phyloP scores from a whole-genome alignment of 2,888 invertebrate species.

The Eilema griseolum region DNA sequence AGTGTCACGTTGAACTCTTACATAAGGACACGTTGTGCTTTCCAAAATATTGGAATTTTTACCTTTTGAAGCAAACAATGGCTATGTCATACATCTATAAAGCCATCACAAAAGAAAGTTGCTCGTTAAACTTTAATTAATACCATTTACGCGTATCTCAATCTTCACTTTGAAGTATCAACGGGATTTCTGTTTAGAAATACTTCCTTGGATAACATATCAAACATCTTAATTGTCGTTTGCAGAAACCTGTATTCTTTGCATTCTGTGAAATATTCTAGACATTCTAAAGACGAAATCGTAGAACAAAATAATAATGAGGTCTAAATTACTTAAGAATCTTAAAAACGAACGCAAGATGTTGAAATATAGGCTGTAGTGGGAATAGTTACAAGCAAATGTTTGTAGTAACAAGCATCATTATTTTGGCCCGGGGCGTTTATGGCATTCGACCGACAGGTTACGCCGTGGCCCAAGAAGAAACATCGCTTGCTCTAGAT shows the following conservation, averaged over 20 bases:
- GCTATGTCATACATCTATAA: slow-evolving; percentile 62
- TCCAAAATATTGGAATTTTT: slow-evolving; percentile 82
- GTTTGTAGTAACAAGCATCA: slow-evolving; percentile 52
- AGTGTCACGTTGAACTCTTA: slow-evolving; percentile 87
- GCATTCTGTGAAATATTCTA: slow-evolving; percentile 27
- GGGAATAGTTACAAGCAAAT: slow-evolving; percentile 43
- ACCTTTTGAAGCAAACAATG: slow-evolving; percentile 73
- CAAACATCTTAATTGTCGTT: slow-evolving; percentile 34
- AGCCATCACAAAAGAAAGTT: slow-evolving; percentile 70
- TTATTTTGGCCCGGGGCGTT: slow-evolving; percentile 66
- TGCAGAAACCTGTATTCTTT: slow-evolving; percentile 30
- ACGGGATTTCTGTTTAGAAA: slow-evolving; percentile 28
- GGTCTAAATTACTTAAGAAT: slow-evolving; percentile 32
- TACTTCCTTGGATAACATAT: slow-evolving; percentile 25
- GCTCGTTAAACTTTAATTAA: slow-evolving; percentile 57
- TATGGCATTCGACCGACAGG: slow-evolving; percentile 68
- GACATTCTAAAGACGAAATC: slow-evolving; percentile 35
- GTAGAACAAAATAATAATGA: slow-evolving; percentile 37
- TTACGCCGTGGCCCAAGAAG: slow-evolving; percentile 71
- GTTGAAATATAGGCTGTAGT: slow-evolving; percentile 44
- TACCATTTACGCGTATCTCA: slow-evolving; percentile 54
- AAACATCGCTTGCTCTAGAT: slow-evolving; percentile 82
- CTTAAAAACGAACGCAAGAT: slow-evolving; percentile 33
- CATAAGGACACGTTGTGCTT: slow-evolving; percentile 84
- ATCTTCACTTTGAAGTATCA: slow-evolving; percentile 42